Evolutionary conservation across 2,113 vertebrate species (phyloP), one percentile per base, ranked within the genome.

Genomic region (Chaetodon auriga): DNA sequence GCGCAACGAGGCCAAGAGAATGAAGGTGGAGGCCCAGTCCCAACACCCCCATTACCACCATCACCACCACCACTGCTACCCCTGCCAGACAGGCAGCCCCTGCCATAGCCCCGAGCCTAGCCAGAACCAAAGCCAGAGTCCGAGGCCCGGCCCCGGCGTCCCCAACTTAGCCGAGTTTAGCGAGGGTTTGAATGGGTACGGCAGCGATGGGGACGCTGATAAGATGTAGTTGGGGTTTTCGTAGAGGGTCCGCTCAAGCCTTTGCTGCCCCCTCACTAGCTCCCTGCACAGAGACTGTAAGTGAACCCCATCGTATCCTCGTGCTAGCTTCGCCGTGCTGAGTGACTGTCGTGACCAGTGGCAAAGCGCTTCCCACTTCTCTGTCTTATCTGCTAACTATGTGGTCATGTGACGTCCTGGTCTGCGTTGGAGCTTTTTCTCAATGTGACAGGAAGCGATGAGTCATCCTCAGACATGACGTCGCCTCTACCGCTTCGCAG

Each of bases 1-100:
- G 89, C 97, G 98, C 96, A 98, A 99, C 95, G 98, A 99, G 95
- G 98, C 98, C 95, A 99, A 99, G 96, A 96, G 97, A 98, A 99
- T 99, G 98, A 99, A 99, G 98, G 98, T 99, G 97, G 97, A 97
- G 96, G 95, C 96, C 81, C 83, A 84, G 95, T 96, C 96, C 84
- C 92, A 78, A 83, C 64, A 81, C 89, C 81, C 87, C 85, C 96
- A 96, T 96, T 66, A 85, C 97, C 95, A 95, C 95, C 95, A 96
- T 93, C 95, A 95, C 96, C 95, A 84, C 82, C 71, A 65, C 74
- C 65, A 75, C 68, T 83, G 85, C 80, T 80, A 78, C 87, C 88
- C 81, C 89, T 87, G 89, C 85, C 90, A n/a, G n/a, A 76, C 73
- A 69, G 73, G 53, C 87, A 90, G 89, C 82, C 89, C 88, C 95